These are phyloP conservation scores for Amphipyra tragopoginis DNA, from an alignment of 2,888 invertebrate species.

Conservation along the genomic window DNA sequence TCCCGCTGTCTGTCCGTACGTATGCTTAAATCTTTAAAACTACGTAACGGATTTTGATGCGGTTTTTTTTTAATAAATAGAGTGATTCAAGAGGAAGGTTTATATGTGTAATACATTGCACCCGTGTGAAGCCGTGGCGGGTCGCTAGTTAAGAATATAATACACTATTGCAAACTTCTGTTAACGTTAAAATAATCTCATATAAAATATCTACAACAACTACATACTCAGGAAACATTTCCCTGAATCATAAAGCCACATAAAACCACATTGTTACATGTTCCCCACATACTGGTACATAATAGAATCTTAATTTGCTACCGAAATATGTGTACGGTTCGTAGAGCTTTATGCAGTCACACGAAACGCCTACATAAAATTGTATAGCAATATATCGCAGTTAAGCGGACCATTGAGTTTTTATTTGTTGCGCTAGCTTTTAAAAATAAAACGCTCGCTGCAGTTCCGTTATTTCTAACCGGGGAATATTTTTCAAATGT, in stretches of 20 bases:
- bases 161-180: too few species aligned
- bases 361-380: conserved; percentile 53
- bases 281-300: neutral
- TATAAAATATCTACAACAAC: too few species aligned
- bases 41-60: too few species aligned
- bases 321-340: conserved; percentile 23
- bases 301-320: conserved; percentile 27
- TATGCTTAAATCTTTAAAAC: too few species aligned
- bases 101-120: too few species aligned
- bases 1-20: too few species aligned
- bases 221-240: too few species aligned
- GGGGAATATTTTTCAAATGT: conserved; percentile 8
- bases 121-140: too few species aligned
- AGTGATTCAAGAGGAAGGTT: too few species aligned
- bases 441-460: conserved; percentile 10
- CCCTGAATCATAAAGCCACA: neutral
- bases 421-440: conserved; percentile 15
- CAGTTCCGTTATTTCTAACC: conserved; percentile 4
- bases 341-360: conserved; percentile 21
- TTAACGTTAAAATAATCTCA: too few species aligned
- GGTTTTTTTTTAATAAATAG: too few species aligned
- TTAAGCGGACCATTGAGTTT: conserved; percentile 35
- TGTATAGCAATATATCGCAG: conserved; percentile 50
- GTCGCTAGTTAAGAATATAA: too few species aligned
- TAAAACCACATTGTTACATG: neutral